Base-by-base conservation (phyloP, 2,797 vertebrate genomes). In the Paratrypauchen microcephalus region DNA sequence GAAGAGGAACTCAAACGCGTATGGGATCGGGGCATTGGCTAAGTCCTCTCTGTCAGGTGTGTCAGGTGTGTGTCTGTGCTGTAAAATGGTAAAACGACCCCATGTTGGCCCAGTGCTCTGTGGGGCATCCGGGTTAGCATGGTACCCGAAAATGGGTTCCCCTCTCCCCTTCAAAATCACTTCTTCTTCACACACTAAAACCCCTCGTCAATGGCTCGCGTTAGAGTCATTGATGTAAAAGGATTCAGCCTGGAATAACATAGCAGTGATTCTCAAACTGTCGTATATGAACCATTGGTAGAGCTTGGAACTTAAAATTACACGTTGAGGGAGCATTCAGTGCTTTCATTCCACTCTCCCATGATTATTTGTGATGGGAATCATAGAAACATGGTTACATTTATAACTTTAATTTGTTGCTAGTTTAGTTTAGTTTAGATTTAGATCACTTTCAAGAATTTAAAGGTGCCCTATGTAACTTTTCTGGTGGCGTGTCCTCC, bases 11-110 rank as follows among this genome's bases (percentile, higher is more conserved):
- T 99, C 98, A 74, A 98, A 99, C 74, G 95, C 96, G 78, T 99
- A 98, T 64, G 96, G 98, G 89, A 99, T 99, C 83, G 97, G 98
- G 66, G 98, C 98, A 92, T 93, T 99, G 94, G 98, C 98, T 94
- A 99, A 99, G 92, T 98, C 98, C 71, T 99, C 98, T 83, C 96
- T 99, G 95, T 96, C 97, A 96, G 98, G 98, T 99, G 95, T 98
- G 96, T 94, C 91, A 94, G 94, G 92, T 89, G 93, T 78, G 92
- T 93, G 93, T 93, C 89, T 93, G 87, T 91, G 75, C 84, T 90
- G 86, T 90, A 83, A 61, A 89, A 85, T 85, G 92, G 90, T 92
- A 95, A 93, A 93, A 66, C 26, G 85, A 90, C 93, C 92, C 94
- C 93, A 95, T 94, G 93, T 88, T 92, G 92, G 82, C 91, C 92